These are phyloP conservation scores for Agrochola litura DNA, from an alignment of 2,888 invertebrate genomes.

Conservation along the genomic window DNA sequence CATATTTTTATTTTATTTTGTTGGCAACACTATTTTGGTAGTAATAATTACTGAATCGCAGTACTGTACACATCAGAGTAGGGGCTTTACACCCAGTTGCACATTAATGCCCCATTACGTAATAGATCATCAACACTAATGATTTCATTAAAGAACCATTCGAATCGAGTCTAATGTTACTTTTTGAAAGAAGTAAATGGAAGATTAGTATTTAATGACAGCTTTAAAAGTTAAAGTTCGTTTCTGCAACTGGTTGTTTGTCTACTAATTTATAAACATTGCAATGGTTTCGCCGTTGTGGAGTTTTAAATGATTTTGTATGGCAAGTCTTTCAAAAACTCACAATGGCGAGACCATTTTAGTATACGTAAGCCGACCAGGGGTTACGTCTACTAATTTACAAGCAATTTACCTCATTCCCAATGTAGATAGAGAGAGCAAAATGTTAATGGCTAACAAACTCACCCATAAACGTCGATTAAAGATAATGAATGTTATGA, in stretches of 20 bases:
- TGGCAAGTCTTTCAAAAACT: background rate
- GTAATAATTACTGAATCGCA: background rate
- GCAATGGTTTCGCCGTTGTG: background rate
- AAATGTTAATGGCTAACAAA: background rate
- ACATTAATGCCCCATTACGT: no score
- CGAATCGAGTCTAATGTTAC: background rate
- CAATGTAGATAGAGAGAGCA: background rate
- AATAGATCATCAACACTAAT: no score
- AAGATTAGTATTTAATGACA: background rate
- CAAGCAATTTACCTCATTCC: no score
- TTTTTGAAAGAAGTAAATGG: no score
- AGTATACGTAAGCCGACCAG: no score
- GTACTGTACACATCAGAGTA: background rate
- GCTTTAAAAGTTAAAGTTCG: background rate
- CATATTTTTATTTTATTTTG: slow-evolving; percentile 51
- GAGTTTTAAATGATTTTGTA: background rate
- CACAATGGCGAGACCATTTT: background rate
- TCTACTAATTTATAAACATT: background rate
- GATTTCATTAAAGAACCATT: no score
- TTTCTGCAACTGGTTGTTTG: background rate
- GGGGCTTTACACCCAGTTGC: background rate
- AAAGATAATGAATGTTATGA: background rate
- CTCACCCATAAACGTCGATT: no score
- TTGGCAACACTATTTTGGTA: slow-evolving; percentile 25
- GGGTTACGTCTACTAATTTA: no score